phyloP scores from a whole-genome alignment of 2,797 vertebrate genomes.

The Eospalax fontanierii region DNA sequence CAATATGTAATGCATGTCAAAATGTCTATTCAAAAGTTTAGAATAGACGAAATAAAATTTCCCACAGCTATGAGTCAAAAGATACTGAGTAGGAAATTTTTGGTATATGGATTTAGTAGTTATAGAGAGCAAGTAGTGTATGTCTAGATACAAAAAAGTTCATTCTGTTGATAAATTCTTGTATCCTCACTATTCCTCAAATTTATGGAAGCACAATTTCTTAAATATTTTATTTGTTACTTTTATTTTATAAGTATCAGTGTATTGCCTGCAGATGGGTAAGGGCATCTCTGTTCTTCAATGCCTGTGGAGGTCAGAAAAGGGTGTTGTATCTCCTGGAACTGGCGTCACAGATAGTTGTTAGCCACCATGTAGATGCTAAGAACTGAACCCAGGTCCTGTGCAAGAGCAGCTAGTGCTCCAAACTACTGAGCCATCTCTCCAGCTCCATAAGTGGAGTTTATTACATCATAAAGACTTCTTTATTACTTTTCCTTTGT shows the following conservation, averaged over 20 bases:
- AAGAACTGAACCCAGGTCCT: too few species aligned
- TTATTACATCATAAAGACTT: background rate
- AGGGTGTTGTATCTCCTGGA: too few species aligned
- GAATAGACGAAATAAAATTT: background rate
- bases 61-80: background rate
- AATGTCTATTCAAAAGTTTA: conserved; percentile 17
- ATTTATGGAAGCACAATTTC: background rate
- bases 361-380: too few species aligned
- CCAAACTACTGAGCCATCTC: too few species aligned
- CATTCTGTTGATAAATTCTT: background rate
- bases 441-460: too few species aligned
- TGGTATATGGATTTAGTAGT: background rate
- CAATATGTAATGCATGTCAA: conserved; percentile 30
- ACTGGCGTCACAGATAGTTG: too few species aligned
- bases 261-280: too few species aligned
- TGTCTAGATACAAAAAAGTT: background rate
- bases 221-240: too few species aligned
- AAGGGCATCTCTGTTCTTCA: too few species aligned
- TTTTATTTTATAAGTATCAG: too few species aligned
- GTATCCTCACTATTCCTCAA: background rate
- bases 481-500: background rate
- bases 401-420: too few species aligned
- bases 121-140: background rate
- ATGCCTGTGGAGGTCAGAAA: too few species aligned
- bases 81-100: background rate